Conservation (phyloP, 2,797 vertebrate genomes). For the Acipenser oxyrinchus region DNA sequence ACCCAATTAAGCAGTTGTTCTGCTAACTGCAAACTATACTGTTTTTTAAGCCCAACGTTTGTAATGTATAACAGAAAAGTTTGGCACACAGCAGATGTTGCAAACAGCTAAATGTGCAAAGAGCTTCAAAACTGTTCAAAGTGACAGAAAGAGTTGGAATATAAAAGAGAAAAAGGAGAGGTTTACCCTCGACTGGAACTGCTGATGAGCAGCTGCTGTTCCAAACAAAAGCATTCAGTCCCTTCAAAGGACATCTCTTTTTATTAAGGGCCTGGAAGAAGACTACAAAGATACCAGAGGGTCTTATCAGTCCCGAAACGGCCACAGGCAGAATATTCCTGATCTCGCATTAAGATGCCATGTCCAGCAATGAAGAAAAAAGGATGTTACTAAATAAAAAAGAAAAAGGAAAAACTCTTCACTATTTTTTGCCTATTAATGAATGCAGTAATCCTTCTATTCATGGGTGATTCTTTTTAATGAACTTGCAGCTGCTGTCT, state of each 20-base stretch:
- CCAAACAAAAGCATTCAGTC: slow-evolving; percentile 9
- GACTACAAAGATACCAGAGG: slow-evolving; percentile 6
- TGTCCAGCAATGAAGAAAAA: slow-evolving; percentile 3
- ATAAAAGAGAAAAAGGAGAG: slow-evolving; percentile 14
- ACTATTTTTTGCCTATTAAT: slow-evolving; percentile 8
- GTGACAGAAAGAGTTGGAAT: slow-evolving; percentile 7
- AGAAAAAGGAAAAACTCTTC: slow-evolving; percentile 18
- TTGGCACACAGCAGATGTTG: slow-evolving; percentile 11
- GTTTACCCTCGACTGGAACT: slow-evolving; percentile 14
- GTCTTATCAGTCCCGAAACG: slow-evolving; percentile 14
- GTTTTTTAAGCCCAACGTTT: too few species aligned
- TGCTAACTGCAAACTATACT: too few species aligned
- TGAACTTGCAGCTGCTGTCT: slow-evolving; percentile 23
- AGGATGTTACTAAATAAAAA: slow-evolving; percentile 11
- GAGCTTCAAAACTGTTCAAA: slow-evolving; percentile 6
- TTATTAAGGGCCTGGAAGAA: slow-evolving; percentile 12
- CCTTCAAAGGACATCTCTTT: slow-evolving; percentile 13
- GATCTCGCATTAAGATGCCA: slow-evolving; percentile 17
- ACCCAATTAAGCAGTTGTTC: too few species aligned
- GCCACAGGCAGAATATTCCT: slow-evolving; percentile 15
- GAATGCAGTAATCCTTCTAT: slow-evolving; percentile 22
- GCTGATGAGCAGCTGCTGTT: slow-evolving; percentile 7
- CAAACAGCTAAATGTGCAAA: slow-evolving; percentile 12
- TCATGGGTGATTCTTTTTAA: slow-evolving; percentile 17
- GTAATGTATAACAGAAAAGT: not conserved